phyloP scores from a whole-genome alignment of 2,888 invertebrate species.

The Erebia ligea region DNA sequence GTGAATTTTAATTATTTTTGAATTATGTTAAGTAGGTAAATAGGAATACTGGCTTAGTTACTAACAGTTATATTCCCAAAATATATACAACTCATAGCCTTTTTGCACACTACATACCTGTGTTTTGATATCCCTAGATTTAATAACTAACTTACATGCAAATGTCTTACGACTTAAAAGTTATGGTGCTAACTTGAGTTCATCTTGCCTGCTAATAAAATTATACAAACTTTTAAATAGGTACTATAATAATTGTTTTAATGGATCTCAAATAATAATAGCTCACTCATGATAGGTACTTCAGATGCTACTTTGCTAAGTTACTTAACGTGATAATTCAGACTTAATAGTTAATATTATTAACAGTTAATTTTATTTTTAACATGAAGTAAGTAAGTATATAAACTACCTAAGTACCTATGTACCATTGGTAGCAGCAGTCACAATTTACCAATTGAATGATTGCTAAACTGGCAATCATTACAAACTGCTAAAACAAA shows the following conservation, averaged over 20 bases:
- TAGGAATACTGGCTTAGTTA: constrained; percentile 50
- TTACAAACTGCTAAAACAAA: neutral
- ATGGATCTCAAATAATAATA: constrained; percentile 1
- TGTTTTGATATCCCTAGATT: constrained; percentile 30
- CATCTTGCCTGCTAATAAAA: neutral
- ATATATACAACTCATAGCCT: constrained; percentile 43
- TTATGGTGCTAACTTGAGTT: constrained; percentile 22
- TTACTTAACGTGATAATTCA: no score
- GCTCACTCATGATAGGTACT: neutral
- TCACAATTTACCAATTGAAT: neutral
- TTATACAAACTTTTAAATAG: neutral
- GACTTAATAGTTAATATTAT: neutral
- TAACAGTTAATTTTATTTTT: neutral
- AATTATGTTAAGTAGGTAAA: constrained; percentile 47
- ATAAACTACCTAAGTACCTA: no score
- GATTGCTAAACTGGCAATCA: neutral
- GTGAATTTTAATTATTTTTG: constrained; percentile 23
- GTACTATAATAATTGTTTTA: neutral
- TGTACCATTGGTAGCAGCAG: neutral
- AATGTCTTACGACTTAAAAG: constrained; percentile 19
- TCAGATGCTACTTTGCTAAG: no score
- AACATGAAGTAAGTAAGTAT: no score
- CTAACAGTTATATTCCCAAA: constrained; percentile 29
- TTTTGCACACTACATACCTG: constrained; percentile 21
- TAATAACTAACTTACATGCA: constrained; percentile 28